A percentile compares a stretch with the other conserved stretches of the same genome.
These are phyloP conservation scores for Orientallactaga sibirica DNA, from an alignment of 2,797 vertebrate genomes.

Conservation along the genomic window DNA sequence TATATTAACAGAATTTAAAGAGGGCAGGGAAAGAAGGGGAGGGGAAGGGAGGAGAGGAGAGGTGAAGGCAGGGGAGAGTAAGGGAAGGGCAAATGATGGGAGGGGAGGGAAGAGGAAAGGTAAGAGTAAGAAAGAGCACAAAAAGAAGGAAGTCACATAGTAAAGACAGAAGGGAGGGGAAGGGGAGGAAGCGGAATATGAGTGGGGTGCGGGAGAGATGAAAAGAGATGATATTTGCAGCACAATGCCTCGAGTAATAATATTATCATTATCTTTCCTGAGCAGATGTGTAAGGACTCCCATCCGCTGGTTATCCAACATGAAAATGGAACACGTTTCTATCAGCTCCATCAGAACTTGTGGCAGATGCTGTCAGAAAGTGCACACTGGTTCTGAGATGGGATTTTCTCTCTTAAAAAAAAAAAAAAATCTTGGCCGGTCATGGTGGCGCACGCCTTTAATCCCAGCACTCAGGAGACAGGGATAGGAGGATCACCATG, in stretches of 20 bases:
- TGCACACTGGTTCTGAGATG: constrained; percentile 33
- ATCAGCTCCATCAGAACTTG: constrained; percentile 48
- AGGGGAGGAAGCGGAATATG: neutral
- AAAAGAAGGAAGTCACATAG: neutral
- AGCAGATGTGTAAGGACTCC: constrained; percentile 57
- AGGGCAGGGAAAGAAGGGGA: neutral
- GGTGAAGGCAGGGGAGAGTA: no score
- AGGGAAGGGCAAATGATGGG: no score
- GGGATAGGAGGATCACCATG: no score
- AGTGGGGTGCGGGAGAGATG: neutral
- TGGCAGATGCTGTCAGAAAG: constrained; percentile 63
- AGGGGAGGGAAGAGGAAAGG: neutral
- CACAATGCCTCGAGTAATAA: constrained; percentile 11
- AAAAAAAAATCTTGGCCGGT: neutral
- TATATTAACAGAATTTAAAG: neutral
- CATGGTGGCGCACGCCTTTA: no score
- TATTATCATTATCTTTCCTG: constrained; percentile 52
- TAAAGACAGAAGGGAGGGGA: neutral
- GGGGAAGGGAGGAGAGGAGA: neutral
- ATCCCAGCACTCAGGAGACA: no score
- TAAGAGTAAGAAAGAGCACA: neutral
- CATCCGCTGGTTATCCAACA: constrained; percentile 53
- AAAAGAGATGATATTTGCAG: constrained; percentile 2
- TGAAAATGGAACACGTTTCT: constrained; percentile 49
- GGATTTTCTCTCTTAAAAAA: neutral